Base-by-base conservation (phyloP, 1,140 invertebrate genomes). In the Drosophila paulistorum region DNA sequence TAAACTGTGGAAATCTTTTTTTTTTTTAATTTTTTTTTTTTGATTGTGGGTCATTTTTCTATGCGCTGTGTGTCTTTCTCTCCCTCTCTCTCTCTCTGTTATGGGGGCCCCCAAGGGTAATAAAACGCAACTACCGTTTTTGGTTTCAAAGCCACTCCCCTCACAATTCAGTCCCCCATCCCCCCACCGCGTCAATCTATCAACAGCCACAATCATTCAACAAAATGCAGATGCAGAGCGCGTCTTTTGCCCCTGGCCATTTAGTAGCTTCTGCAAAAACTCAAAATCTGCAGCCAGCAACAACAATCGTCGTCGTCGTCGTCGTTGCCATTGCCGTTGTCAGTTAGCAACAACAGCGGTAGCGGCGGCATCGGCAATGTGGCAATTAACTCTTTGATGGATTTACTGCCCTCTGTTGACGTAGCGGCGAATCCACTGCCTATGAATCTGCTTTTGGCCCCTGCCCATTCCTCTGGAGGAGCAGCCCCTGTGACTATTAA, bases 331-430 rank as follows among this genome's bases (percentile, higher is more conserved):
- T 48, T 48, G 45, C 11, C 45, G 45, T 60, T 72, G 65, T 65
- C 55, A 68, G 57, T 48, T 63, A 65, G 58, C 65, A 69, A 65
- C 70, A 51, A 7, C 45, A 23, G 10, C 45, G 10, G 7, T 13
- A 58, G 65, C 68, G 45, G 26, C 54, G 17, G 51, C 51, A 35
- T 41, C 67, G 73, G 74, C 68, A 78, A 87, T 70, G 73, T 89
- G 84, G 84, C 84, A 89, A 87, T 87, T 87, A 87, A 87, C 77
- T 89, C 77, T 87, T 89, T 87, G 84, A 87, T 87, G 80, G 84
- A 87, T 87, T 87, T 83, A 87, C 77, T 78, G 71, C 63, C 54
- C 65, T 71, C 63, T 33, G 66, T 45, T 66, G 59, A 62, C 55
- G 77, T 58, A 13, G 48, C 51, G 68, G 68, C 54, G 37, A 62